phyloP scores from a whole-genome alignment of 2,113 vertebrate species.

The Cyanocitta stelleri region DNA sequence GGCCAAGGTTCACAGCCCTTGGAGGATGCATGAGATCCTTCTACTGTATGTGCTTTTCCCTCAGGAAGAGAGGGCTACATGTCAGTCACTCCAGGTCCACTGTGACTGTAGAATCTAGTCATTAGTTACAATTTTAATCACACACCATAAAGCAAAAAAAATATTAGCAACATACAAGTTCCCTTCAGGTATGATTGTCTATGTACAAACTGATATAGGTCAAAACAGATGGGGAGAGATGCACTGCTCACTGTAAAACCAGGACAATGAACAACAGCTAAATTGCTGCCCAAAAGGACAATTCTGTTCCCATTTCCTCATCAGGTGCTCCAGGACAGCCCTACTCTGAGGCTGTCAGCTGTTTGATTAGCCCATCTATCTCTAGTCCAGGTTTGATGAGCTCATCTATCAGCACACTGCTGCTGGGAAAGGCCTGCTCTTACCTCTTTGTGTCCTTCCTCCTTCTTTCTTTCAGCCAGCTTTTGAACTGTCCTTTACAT shows the following conservation, averaged over 20 bases:
- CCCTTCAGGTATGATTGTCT: neutral
- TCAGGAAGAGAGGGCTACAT: neutral
- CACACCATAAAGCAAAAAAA: neutral
- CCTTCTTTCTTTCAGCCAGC: neutral
- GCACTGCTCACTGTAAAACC: neutral
- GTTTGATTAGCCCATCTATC: neutral
- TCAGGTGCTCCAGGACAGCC: neutral
- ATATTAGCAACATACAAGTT: neutral
- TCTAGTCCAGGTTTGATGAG: neutral
- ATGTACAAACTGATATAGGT: neutral
- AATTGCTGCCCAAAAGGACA: neutral
- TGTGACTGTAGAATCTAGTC: neutral
- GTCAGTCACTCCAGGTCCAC: neutral
- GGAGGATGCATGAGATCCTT: neutral
- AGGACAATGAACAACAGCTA: neutral
- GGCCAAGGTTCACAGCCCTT: neutral
- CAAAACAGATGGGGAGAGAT: neutral
- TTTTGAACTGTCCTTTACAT: neutral
- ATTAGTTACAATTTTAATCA: neutral
- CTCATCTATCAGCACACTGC: fast-evolving
- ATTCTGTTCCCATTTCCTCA: neutral
- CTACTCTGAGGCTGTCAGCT: neutral
- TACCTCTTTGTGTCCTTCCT: neutral
- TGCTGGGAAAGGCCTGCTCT: neutral
- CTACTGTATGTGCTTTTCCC: neutral